phyloP scores from a whole-genome alignment of 2,113 vertebrate species.

The Embiotoca jacksoni region DNA sequence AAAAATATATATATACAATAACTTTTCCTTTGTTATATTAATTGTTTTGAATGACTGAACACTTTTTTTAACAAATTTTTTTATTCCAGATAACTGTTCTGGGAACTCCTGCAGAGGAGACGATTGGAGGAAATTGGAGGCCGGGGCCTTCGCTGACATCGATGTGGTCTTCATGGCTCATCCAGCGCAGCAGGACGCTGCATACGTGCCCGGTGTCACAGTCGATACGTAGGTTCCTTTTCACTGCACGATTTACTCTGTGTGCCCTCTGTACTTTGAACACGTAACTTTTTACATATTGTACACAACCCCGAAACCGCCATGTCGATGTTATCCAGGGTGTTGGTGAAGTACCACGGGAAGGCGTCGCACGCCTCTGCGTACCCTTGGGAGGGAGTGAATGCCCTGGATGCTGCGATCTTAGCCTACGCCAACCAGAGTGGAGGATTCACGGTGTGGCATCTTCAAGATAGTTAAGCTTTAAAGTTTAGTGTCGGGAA shows the following conservation, averaged over 20 bases:
- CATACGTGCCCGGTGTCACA: conserved; percentile 86
- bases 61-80: conserved; percentile 50
- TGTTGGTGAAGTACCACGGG: conserved; percentile 92
- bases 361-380: conserved; percentile 90
- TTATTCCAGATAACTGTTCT: conserved; percentile 86
- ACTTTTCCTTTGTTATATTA: too few relatives aligned
- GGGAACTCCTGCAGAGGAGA: conserved; percentile 93
- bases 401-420: conserved; percentile 93
- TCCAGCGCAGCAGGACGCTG: conserved; percentile 88
- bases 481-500: background rate
- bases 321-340: conserved; percentile 73
- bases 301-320: background rate
- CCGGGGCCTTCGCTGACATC: conserved; percentile 87
- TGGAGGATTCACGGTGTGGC: conserved; percentile 91
- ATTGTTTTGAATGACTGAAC: conserved; percentile 1
- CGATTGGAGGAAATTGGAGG: conserved; percentile 90
- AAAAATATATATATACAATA: too few relatives aligned
- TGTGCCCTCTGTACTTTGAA: background rate
- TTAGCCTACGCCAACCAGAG: conserved; percentile 92
- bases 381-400: conserved; percentile 93
- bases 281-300: background rate
- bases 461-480: too few relatives aligned
- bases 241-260: background rate
- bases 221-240: conserved; percentile 84
- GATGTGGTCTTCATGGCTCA: conserved; percentile 94